Conservation (phyloP, 2,113 vertebrate species). For the Columbina picui region DNA sequence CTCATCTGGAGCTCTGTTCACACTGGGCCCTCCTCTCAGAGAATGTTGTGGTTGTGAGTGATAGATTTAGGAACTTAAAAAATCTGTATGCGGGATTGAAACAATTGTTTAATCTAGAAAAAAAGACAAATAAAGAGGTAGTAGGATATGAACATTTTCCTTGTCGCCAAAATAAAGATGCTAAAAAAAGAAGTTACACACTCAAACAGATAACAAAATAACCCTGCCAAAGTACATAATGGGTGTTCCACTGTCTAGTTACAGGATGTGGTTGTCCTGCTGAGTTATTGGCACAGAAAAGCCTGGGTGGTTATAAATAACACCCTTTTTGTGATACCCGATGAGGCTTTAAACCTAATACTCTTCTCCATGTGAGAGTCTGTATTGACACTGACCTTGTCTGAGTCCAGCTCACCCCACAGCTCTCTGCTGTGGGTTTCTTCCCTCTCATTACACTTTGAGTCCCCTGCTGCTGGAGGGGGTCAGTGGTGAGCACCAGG, state of each 20-base stretch:
- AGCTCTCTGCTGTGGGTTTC: neutral
- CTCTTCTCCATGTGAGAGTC: neutral
- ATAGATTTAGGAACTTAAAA: slow-evolving; percentile 33
- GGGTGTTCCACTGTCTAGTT: neutral
- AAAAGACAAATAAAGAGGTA: neutral
- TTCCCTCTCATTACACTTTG: neutral
- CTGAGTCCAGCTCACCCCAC: neutral
- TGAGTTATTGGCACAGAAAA: neutral
- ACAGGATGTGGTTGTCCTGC: slow-evolving; percentile 35
- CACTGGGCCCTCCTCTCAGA: neutral
- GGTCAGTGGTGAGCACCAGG: neutral
- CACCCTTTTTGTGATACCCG: neutral
- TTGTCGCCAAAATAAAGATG: neutral
- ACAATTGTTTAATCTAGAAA: slow-evolving; percentile 7
- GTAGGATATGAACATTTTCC: neutral
- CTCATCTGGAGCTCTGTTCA: slow-evolving; percentile 29
- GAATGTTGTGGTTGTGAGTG: slow-evolving; percentile 32
- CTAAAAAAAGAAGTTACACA: neutral
- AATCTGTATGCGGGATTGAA: slow-evolving; percentile 32
- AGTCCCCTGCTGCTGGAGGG: neutral
- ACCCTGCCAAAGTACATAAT: slow-evolving; percentile 18
- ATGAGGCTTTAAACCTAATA: slow-evolving; percentile 10
- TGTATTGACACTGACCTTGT: neutral
- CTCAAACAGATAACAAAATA: slow-evolving; percentile 25
- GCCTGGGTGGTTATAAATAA: slow-evolving; percentile 2